A percentile compares a stretch with the other conserved stretches of the same genome.
Evolutionary conservation across 2,888 invertebrate species (phyloP).

Genomic region (Priocnemis perturbator): DNA sequence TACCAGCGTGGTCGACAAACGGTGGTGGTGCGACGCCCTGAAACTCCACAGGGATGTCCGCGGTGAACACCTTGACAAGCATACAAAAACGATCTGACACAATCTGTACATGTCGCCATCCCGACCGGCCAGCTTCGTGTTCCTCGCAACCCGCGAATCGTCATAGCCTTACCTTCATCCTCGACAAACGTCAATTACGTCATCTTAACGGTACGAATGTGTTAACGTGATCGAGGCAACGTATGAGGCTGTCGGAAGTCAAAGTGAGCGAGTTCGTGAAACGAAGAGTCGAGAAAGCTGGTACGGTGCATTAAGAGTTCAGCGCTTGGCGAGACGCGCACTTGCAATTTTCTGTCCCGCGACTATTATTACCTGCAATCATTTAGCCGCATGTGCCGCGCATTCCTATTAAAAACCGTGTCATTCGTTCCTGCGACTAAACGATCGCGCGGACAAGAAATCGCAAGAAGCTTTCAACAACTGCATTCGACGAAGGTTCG

Average conservation of each 20-base stretch:
- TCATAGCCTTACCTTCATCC: slow-evolving; percentile 23
- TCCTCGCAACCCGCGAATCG: slow-evolving; percentile 12
- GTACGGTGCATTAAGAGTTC: too few relatives aligned
- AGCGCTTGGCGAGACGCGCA: too few relatives aligned
- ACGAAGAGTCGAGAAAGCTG: background rate
- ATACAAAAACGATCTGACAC: slow-evolving; percentile 52
- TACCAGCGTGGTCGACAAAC: slow-evolving; percentile 51
- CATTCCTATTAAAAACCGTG: too few relatives aligned
- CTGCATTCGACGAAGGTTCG: too few relatives aligned
- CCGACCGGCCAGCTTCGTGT: slow-evolving; percentile 24
- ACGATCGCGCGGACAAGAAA: too few relatives aligned
- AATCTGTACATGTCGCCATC: slow-evolving; percentile 28
- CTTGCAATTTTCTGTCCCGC: too few relatives aligned
- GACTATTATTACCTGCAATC: too few relatives aligned
- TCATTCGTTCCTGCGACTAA: too few relatives aligned
- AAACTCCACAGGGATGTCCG: slow-evolving; percentile 47
- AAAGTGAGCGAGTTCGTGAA: background rate
- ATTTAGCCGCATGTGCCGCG: too few relatives aligned
- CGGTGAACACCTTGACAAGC: slow-evolving; percentile 55
- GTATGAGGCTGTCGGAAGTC: too few relatives aligned
- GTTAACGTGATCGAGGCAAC: too few relatives aligned
- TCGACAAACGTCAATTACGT: background rate
- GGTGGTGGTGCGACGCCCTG: slow-evolving; percentile 47
- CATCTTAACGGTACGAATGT: background rate
- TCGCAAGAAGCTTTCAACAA: background rate